Conservation (phyloP, 2,888 invertebrate species). For the Drosophila gaucha region DNA sequence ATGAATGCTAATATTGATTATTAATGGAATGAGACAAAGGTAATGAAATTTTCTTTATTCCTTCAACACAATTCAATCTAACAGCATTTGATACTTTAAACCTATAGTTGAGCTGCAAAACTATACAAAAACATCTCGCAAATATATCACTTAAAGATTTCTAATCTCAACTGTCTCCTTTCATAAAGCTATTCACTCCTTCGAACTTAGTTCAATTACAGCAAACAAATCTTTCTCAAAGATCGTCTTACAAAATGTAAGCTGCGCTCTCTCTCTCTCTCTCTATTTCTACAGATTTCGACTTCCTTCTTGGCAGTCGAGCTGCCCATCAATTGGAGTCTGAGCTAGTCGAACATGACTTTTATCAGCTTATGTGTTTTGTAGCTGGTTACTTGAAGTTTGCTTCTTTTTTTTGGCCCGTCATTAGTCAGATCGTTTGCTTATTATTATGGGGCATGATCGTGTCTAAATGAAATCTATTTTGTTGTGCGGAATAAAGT, state of each 20-base stretch:
- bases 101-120: not conserved
- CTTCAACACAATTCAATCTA: too few relatives aligned
- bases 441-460: constrained; percentile 73
- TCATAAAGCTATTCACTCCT: not conserved
- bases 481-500: constrained; percentile 63
- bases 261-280: constrained; percentile 2
- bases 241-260: constrained; percentile 13
- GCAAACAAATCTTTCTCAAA: constrained; percentile 3
- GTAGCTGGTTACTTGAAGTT: constrained; percentile 39
- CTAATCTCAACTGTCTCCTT: not conserved
- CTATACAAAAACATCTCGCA: not conserved
- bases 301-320: constrained; percentile 25
- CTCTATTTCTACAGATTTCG: constrained; percentile 5
- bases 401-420: constrained; percentile 46
- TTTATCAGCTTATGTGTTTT: constrained; percentile 74
- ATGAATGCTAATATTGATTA: too few relatives aligned
- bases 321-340: constrained; percentile 13
- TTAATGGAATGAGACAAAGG: too few relatives aligned
- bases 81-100: not conserved
- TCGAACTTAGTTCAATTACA: constrained; percentile 1
- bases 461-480: constrained; percentile 79
- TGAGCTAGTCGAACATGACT: constrained; percentile 43
- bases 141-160: not conserved
- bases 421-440: constrained; percentile 71
- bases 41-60: too few relatives aligned